Conservation (phyloP, 1,140 invertebrate genomes). For the Pararge aegeria region DNA sequence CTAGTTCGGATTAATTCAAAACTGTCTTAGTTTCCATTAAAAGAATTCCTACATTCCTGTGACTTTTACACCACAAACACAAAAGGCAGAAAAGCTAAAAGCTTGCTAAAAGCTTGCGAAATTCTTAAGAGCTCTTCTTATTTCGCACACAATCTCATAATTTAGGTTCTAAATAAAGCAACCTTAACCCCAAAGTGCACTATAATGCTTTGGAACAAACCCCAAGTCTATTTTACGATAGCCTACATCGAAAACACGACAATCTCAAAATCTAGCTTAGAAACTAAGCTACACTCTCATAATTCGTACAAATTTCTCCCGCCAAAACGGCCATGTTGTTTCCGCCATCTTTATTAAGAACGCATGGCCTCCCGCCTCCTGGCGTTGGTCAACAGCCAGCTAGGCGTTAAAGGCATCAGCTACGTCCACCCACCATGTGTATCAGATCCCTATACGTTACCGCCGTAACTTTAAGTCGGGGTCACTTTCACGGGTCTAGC, state of each 20-base stretch:
- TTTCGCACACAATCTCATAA: too few species aligned
- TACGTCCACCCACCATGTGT: constrained; percentile 57
- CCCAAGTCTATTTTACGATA: constrained; percentile 13
- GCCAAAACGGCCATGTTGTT: constrained; percentile 68
- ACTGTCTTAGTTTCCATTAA: too few species aligned
- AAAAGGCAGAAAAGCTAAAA: too few species aligned
- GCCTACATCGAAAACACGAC: constrained; percentile 11
- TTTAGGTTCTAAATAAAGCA: background rate
- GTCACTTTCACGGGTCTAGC: constrained; percentile 49
- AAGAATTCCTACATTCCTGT: too few species aligned
- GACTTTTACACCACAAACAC: too few species aligned
- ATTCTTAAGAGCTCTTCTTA: too few species aligned
- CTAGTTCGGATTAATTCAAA: too few species aligned
- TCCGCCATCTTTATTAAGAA: constrained; percentile 77
- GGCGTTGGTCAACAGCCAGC: constrained; percentile 76
- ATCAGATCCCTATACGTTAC: constrained; percentile 45
- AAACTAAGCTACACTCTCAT: constrained; percentile 35
- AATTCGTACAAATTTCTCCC: constrained; percentile 53
- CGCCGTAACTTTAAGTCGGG: constrained; percentile 35
- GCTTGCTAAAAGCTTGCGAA: too few species aligned
- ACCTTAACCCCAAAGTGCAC: background rate
- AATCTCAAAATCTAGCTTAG: constrained; percentile 34
- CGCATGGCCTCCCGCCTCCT: constrained; percentile 73
- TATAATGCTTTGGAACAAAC: background rate
- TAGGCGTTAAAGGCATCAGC: constrained; percentile 78